phyloP scores from a whole-genome alignment of 2,113 vertebrate species.

The Zapornia atra region DNA sequence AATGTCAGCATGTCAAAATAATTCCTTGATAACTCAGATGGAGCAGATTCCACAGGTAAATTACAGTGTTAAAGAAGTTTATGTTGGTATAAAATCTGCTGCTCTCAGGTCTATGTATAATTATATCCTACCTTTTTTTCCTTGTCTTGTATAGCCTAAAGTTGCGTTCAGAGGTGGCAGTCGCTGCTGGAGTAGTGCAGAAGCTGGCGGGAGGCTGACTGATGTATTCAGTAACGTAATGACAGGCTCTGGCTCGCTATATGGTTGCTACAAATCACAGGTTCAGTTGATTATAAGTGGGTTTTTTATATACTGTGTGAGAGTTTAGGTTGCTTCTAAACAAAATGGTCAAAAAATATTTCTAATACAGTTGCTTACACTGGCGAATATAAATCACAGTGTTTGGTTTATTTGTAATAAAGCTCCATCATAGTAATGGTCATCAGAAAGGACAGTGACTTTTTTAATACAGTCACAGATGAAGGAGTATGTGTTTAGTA shows the following conservation, averaged over 20 bases:
- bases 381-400: not conserved
- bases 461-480: not conserved
- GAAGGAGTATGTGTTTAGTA: not conserved
- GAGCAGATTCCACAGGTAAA: not conserved
- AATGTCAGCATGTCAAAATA: rapidly evolving
- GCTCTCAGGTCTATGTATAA: not conserved
- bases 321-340: not conserved
- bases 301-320: not conserved
- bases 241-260: constrained; percentile 62
- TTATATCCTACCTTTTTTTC: not conserved
- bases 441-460: not conserved
- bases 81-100: not conserved
- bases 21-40: not conserved
- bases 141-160: constrained; percentile 44
- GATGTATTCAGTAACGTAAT: constrained; percentile 64
- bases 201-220: constrained; percentile 38
- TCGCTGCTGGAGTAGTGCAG: constrained; percentile 58
- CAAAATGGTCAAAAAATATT: not conserved
- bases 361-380: not conserved
- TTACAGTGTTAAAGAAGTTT: not conserved
- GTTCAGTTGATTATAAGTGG: not conserved
- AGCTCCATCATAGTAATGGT: rapidly evolving
- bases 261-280: constrained; percentile 76
- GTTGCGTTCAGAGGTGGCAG: constrained; percentile 50
- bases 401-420: not conserved